Percentiles rank a stretch among this genome's conserved stretches.
phyloP scores from a whole-genome alignment of 1,140 invertebrate genomes.

The Pygmarrhopalites habei region DNA sequence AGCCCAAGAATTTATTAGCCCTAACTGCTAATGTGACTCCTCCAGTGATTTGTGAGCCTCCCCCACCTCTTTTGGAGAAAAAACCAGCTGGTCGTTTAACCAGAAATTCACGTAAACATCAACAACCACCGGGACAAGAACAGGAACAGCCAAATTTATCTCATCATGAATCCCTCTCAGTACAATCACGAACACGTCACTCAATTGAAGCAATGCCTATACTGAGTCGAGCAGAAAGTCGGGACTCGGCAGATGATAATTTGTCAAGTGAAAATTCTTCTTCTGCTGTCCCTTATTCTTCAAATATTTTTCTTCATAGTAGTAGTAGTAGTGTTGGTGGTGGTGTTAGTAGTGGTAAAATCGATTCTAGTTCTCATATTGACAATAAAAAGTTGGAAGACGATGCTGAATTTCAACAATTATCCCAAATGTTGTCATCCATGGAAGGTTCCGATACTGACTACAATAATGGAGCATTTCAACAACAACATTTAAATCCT shows the following conservation, averaged over 20 bases:
- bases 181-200: background rate
- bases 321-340: background rate
- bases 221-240: background rate
- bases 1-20: conserved; percentile 16
- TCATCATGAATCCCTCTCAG: background rate
- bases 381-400: conserved; percentile 35
- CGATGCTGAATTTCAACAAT: conserved; percentile 40
- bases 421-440: conserved; percentile 35
- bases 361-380: background rate
- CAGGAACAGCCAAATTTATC: background rate
- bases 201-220: conserved; percentile 13
- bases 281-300: background rate
- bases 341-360: background rate
- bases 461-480: background rate
- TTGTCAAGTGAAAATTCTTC: background rate
- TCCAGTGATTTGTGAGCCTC: background rate
- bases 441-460: conserved; percentile 29
- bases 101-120: conserved; percentile 25
- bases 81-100: conserved; percentile 26
- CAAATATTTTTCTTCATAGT: no score
- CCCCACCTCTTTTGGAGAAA: background rate
- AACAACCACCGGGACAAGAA: background rate
- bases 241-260: conserved; percentile 9
- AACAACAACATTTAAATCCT: conserved; percentile 10
- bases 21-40: conserved; percentile 2